Evolutionary conservation across 2,113 vertebrate species (phyloP).

Genomic region (Nothocercus nigrocapillus): DNA sequence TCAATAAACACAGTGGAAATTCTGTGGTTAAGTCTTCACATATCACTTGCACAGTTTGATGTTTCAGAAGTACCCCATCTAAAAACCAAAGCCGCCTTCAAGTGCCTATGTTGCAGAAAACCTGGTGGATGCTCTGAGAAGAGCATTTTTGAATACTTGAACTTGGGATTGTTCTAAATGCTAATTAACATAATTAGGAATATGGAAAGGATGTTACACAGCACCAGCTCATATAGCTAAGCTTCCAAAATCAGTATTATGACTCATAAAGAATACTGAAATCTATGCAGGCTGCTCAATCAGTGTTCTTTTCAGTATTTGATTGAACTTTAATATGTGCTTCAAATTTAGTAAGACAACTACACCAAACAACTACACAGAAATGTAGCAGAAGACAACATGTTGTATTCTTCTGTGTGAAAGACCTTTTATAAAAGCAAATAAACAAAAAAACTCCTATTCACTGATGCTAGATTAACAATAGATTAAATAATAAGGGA

Average conservation of each 20-base stretch:
- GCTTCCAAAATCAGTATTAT: conserved; percentile 67
- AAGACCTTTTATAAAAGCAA: conserved; percentile 42
- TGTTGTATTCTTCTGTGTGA: conserved; percentile 36
- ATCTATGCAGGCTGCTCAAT: conserved; percentile 65
- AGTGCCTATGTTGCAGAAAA: conserved; percentile 74
- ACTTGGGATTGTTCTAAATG: conserved; percentile 68
- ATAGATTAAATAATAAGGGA: conserved; percentile 40
- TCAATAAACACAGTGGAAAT: neutral
- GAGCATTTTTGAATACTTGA: conserved; percentile 74
- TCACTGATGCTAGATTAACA: conserved; percentile 56
- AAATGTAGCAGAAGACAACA: conserved; percentile 31
- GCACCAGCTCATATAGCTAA: conserved; percentile 48
- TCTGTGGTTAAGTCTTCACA: neutral
- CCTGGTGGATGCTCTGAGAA: conserved; percentile 72
- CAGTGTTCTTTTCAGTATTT: conserved; percentile 60
- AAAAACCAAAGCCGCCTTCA: conserved; percentile 64
- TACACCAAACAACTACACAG: conserved; percentile 49
- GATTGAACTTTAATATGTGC: conserved; percentile 57
- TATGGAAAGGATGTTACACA: conserved; percentile 43
- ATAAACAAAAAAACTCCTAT: conserved; percentile 50
- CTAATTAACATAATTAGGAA: conserved; percentile 61
- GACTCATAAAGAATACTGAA: conserved; percentile 62
- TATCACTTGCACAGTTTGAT: conserved; percentile 18
- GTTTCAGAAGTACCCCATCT: conserved; percentile 39
- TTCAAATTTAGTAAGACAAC: conserved; percentile 57